Conservation (phyloP, 2,113 vertebrate species). For the Callipepla californica region DNA sequence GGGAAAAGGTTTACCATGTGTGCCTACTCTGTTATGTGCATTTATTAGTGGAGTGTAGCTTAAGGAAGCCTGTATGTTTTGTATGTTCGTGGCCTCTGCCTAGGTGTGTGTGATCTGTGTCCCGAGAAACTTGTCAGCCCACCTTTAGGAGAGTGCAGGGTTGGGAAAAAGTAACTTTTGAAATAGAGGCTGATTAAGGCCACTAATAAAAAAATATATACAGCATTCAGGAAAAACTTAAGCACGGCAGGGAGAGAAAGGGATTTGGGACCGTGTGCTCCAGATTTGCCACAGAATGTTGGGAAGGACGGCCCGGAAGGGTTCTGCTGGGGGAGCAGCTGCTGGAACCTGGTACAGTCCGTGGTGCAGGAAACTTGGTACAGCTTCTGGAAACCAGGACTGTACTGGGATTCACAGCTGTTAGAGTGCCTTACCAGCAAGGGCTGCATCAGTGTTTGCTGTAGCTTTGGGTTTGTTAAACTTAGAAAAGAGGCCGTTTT, state of each 20-base stretch:
- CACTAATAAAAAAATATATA: neutral
- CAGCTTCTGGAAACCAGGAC: neutral
- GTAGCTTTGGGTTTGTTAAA: neutral
- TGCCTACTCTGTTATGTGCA: neutral
- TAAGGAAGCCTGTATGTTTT: neutral
- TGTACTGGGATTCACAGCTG: neutral
- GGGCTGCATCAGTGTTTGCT: neutral
- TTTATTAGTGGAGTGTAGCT: neutral
- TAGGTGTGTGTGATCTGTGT: accelerated
- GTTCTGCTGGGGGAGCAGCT: no score
- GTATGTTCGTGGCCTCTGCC: neutral
- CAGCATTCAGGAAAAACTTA: neutral
- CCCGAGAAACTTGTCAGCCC: neutral
- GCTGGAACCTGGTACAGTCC: no score
- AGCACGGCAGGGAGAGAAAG: neutral
- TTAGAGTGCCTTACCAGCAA: neutral
- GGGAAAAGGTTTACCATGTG: neutral
- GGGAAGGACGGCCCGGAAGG: neutral
- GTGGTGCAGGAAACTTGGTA: no score
- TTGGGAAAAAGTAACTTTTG: neutral
- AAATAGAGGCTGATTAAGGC: neutral
- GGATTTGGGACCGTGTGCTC: neutral
- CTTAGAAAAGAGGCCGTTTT: neutral
- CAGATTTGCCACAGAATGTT: neutral
- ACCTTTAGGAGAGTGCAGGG: accelerated